Conservation (phyloP, 2,113 vertebrate species). For the Sturnira hondurensis region DNA sequence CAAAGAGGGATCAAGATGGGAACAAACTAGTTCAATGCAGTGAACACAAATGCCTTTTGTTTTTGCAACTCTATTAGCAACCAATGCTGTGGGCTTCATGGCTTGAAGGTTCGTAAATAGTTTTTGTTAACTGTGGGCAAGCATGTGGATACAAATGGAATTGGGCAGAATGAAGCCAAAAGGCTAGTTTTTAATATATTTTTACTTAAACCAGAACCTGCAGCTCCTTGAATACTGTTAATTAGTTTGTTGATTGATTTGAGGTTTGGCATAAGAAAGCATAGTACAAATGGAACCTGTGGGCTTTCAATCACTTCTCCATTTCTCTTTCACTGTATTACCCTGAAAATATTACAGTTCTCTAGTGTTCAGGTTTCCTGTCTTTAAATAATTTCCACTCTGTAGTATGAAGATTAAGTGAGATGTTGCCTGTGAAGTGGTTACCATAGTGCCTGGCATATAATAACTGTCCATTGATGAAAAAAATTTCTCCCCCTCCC, state of each 20-base stretch:
- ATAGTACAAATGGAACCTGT: not conserved
- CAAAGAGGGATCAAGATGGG: conserved; percentile 20
- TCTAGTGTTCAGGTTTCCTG: not conserved
- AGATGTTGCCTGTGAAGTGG: not conserved
- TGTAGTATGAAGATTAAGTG: not conserved
- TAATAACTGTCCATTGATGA: not conserved
- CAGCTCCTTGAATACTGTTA: not conserved
- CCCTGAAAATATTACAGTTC: not conserved
- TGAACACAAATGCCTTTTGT: conserved; percentile 12
- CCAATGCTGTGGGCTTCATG: not conserved
- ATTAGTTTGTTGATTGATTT: not conserved
- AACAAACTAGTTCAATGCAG: not conserved
- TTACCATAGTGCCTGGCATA: not conserved
- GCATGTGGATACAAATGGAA: not conserved
- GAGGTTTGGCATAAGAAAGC: not conserved
- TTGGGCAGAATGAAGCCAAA: not conserved
- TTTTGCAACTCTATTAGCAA: conserved; percentile 18
- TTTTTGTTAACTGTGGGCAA: not conserved
- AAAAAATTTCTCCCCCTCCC: not conserved
- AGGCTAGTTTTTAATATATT: not conserved
- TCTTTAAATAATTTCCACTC: not conserved
- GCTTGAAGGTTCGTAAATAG: not conserved
- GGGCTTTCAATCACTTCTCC: not conserved
- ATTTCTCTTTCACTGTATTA: not conserved
- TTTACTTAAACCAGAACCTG: not conserved